Evolutionary conservation across 2,113 vertebrate genomes (phyloP), one percentile per base, ranked within the genome.

Genomic region (Psophia crepitans): DNA sequence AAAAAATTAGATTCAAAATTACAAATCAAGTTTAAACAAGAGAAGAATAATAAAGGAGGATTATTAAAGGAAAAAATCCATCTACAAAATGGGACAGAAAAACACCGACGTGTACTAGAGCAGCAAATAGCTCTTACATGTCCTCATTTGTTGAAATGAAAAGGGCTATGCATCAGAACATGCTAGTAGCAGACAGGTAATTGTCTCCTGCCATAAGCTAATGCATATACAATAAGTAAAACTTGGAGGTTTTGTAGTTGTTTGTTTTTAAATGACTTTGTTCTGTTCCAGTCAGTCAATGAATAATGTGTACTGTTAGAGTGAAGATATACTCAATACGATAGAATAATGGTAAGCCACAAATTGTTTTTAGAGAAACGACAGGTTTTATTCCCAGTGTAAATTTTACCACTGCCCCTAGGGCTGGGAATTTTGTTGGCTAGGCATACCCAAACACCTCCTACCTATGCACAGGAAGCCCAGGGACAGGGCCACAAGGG

Each of bases 31-130:
- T 60, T 68, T 68, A 76, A 91, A 56, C 2, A 51, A 41, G 39
- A 77, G 21, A 73, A 58, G 14, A 63, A 64, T 68, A 49, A 49
- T 73, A 68, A 82, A 51, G 11, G 26, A 64, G 2, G 10, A 41
- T 57, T 57, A 70, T 53, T 81, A 63, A 81, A 91, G 14, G 14
- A 33, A 74, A 87, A 48, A 37, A 37, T 4, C n/a, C 1, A 14
- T 48, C 56, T 53, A 23, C 19, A 69, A 69, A 83, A 61, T 14
- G 13, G 27, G 87, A 37, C 2, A 82, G 64, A 78, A 51, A 23
- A 2, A 0, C 12, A 46, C 30, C 1, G 10, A 12, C 0, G 0
- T 2, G 8, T 37, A 14, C 4, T 35, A 61, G 16, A 56, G 16
- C 53, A 77, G 39, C 23, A 69, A 69, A 18, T 20, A 87, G 57